These are phyloP conservation scores for Tenthredo scrophulariae DNA, from an alignment of 2,888 invertebrate species.

Conservation along the genomic window DNA sequence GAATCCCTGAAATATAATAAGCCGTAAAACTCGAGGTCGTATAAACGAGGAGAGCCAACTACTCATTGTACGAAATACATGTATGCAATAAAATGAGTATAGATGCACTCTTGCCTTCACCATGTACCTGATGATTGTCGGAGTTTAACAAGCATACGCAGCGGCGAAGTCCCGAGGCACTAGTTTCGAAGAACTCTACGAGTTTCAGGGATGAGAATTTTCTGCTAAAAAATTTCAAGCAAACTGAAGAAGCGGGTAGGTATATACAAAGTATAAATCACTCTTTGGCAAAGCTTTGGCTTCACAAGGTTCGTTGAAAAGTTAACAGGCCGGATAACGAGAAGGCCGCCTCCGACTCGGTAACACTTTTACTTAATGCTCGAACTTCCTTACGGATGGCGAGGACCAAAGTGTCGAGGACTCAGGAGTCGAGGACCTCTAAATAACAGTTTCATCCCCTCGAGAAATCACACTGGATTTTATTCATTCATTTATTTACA, in stretches of 20 bases:
- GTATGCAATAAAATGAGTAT: background rate
- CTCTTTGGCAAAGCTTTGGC: constrained; percentile 67
- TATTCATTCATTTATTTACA: background rate
- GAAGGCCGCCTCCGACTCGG: constrained; percentile 59
- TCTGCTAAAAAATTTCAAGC: constrained; percentile 49
- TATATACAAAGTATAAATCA: constrained; percentile 65
- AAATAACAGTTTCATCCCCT: background rate
- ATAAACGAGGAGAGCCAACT: background rate
- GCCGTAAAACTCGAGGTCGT: background rate
- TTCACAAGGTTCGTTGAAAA: constrained; percentile 70
- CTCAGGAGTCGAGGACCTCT: constrained; percentile 31
- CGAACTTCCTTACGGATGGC: constrained; percentile 56
- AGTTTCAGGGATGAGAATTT: constrained; percentile 8
- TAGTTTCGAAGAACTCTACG: background rate
- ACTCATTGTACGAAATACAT: background rate
- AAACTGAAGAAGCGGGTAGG: background rate
- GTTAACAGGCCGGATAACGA: constrained; percentile 72
- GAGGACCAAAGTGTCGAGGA: constrained; percentile 52
- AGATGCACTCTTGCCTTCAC: background rate
- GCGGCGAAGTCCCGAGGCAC: background rate
- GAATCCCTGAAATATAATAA: background rate
- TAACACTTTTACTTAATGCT: constrained; percentile 66
- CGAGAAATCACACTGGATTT: background rate
- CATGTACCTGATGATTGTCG: background rate
- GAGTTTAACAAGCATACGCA: constrained; percentile 28